These are phyloP conservation scores for Elysia crispata DNA, from an alignment of 2,888 invertebrate species.

Conservation along the genomic window DNA sequence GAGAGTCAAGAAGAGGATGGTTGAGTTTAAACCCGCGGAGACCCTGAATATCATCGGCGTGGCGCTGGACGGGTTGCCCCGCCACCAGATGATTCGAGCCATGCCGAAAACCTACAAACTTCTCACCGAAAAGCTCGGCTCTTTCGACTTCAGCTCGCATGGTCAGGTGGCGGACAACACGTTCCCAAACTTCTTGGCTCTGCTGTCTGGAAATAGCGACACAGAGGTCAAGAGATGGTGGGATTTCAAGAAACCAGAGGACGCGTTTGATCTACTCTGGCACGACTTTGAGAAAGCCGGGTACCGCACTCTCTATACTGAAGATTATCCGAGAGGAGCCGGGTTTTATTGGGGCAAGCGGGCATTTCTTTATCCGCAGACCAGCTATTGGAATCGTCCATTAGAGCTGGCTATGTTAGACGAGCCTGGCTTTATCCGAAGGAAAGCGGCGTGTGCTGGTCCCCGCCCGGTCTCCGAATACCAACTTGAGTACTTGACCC, in stretches of 20 bases:
- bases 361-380: constrained; percentile 87
- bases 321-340: constrained; percentile 88
- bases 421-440: constrained; percentile 64
- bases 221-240: constrained; percentile 56
- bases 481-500: constrained; percentile 82
- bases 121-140: constrained; percentile 82
- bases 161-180: constrained; percentile 97
- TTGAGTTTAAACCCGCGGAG: constrained; percentile 54
- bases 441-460: constrained; percentile 82
- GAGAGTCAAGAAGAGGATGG: constrained; percentile 47
- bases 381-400: constrained; percentile 90
- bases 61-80: constrained; percentile 90
- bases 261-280: constrained; percentile 87
- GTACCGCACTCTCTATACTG: constrained; percentile 88
- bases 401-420: constrained; percentile 82
- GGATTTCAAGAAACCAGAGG: constrained; percentile 54
- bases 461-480: constrained; percentile 84
- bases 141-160: constrained; percentile 90
- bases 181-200: constrained; percentile 91
- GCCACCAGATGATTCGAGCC: constrained; percentile 89
- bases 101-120: constrained; percentile 84
- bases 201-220: constrained; percentile 79
- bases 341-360: constrained; percentile 88
- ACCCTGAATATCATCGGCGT: constrained; percentile 86
- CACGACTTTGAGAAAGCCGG: constrained; percentile 86